Evolutionary conservation across 2,113 vertebrate species (phyloP), one percentile per base, ranked within the genome.

Genomic region (Cyanoderma ruficeps): DNA sequence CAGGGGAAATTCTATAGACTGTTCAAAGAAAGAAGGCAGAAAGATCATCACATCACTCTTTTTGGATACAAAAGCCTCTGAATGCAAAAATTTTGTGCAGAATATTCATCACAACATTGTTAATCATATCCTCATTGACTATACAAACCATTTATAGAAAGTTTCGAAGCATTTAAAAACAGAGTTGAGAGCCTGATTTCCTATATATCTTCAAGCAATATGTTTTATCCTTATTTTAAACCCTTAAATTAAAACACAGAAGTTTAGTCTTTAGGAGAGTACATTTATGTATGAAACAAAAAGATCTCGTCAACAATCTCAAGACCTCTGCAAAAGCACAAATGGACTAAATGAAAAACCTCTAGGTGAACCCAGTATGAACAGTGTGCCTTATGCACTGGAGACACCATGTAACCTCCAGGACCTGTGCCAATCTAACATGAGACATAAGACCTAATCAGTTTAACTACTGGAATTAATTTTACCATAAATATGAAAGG

Each of bases 151-250:
- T 86, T 88, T 93, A 93, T 56, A 83, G 76, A 55, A 81, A 83
- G 16, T 87, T 94, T 83, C 83, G 27, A 60, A 81, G 91, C 65
- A 85, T 88, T 90, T 87, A 64, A 89, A 86, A 93, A 53, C 75
- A 80, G 63, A 93, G 60, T 72, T 89, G 68, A 57, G 27, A 93
- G 64, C 22, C 47, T 69, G 22, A 61, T 91, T 60, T 82, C 57
- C 41, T 53, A 39, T 63, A 30, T 57, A 77, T 83, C 72, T 78
- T 56, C 68, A 67, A 93, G 76, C 80, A 95, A 28, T 57, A 92
- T 78, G 93, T 63, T 96, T 95, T 83, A 89, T 81, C 50, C 33
- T 33, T 81, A 47, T 80, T 92, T 93, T 78, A 95, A 93, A 93
- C 16, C 16, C 19, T 2, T 1, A 90, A 77, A 77, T 50, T 35